These are phyloP conservation scores for Campoletis sonorensis DNA, from an alignment of 1,140 invertebrate genomes.

Conservation along the genomic window DNA sequence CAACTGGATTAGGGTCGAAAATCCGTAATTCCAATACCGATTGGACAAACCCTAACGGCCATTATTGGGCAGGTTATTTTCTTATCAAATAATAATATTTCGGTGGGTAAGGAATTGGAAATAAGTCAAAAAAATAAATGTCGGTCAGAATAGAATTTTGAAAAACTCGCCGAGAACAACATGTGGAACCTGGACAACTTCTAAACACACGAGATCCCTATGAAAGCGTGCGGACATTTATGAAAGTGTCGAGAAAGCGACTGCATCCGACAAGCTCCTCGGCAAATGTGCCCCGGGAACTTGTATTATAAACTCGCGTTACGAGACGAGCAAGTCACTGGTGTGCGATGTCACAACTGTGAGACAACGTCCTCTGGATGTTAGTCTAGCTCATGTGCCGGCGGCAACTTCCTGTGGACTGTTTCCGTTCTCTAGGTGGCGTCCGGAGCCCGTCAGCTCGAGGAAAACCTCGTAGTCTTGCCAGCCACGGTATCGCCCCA, in stretches of 20 bases:
- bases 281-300: conserved; percentile 72
- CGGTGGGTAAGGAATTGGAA: too few relatives aligned
- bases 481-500: conserved; percentile 34
- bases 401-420: conserved; percentile 73
- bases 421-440: conserved; percentile 64
- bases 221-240: background rate
- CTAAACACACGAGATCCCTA: background rate
- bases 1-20: background rate
- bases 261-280: conserved; percentile 9
- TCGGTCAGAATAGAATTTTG: too few relatives aligned
- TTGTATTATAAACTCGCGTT: conserved; percentile 66
- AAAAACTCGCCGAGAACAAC: too few relatives aligned
- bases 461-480: conserved; percentile 62
- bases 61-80: background rate
- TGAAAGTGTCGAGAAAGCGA: conserved; percentile 25
- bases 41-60: background rate
- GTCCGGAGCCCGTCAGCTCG: conserved; percentile 70
- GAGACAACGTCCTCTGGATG: conserved; percentile 61
- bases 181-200: too few relatives aligned
- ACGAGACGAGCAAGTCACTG: conserved; percentile 74
- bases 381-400: conserved; percentile 56
- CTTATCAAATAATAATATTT: background rate
- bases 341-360: conserved; percentile 75
- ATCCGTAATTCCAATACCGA: background rate
- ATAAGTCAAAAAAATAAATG: too few relatives aligned